These are phyloP conservation scores for fruit fly (Drosophila melanogaster) DNA, from an alignment of 1,140 invertebrate genomes.

Conservation along the genomic window DNA sequence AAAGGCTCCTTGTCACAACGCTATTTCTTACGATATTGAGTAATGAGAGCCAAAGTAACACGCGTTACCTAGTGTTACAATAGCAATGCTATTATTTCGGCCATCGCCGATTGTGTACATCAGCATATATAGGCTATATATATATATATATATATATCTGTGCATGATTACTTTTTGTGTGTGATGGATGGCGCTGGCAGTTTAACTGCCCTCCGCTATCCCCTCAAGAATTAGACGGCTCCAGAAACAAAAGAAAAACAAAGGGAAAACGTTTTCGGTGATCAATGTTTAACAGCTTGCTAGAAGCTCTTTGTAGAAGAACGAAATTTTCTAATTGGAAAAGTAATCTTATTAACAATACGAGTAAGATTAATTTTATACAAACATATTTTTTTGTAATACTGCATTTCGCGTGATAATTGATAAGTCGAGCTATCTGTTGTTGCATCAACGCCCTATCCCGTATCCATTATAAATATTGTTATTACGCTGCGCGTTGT, in stretches of 20 bases:
- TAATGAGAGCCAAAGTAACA: background rate
- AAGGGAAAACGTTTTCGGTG: constrained; percentile 64
- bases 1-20: background rate
- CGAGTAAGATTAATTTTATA: constrained; percentile 44
- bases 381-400: constrained; percentile 48
- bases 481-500: constrained; percentile 58
- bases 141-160: constrained; percentile 37
- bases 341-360: constrained; percentile 37
- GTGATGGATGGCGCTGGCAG: constrained; percentile 62
- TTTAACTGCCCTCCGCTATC: constrained; percentile 53
- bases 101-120: constrained; percentile 36
- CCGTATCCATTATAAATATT: constrained; percentile 31
- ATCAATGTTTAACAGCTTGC: constrained; percentile 62
- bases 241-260: constrained; percentile 38
- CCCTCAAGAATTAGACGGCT: constrained; percentile 29
- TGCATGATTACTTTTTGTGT: constrained; percentile 65
- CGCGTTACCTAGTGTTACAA: background rate
- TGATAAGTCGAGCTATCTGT: constrained; percentile 73
- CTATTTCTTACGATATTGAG: background rate
- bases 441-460: constrained; percentile 28
- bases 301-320: constrained; percentile 31
- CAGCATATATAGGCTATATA: constrained; percentile 28
- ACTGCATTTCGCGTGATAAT: constrained; percentile 82
- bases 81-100: constrained; percentile 46
- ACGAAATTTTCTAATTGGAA: constrained; percentile 39